Conservation (phyloP, 2,113 vertebrate species). For the Prochilodus magdalenae region DNA sequence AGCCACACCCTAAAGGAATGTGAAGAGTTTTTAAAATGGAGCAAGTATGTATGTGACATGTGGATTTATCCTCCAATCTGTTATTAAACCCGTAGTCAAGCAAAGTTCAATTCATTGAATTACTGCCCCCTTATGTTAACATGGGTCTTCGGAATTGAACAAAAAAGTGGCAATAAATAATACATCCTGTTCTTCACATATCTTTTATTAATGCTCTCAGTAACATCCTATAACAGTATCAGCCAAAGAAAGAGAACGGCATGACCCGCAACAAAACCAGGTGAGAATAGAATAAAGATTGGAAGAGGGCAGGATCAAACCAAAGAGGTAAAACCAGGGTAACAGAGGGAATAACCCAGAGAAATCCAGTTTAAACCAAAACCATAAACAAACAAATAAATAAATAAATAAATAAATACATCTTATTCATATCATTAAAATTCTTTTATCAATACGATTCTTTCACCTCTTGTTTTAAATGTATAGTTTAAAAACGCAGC, state of each 20-base stretch:
- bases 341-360: conserved; percentile 24
- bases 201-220: conserved; percentile 75
- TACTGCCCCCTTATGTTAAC: not conserved
- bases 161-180: conserved; percentile 25
- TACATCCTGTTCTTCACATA: conserved; percentile 66
- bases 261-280: conserved; percentile 63
- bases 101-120: not conserved
- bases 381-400: conserved; percentile 17
- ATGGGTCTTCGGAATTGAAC: not conserved
- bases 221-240: conserved; percentile 69
- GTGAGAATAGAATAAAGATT: conserved; percentile 52
- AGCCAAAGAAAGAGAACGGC: conserved; percentile 68
- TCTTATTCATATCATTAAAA: conserved; percentile 37
- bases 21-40: not conserved
- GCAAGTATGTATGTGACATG: not conserved
- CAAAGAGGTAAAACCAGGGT: conserved; percentile 36
- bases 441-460: conserved; percentile 21
- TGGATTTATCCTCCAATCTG: not conserved
- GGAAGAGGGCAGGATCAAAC: conserved; percentile 46
- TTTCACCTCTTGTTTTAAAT: conserved; percentile 38
- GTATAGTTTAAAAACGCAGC: conserved; percentile 45
- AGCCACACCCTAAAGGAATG: not conserved
- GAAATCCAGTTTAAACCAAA: conserved; percentile 20
- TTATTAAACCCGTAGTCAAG: not conserved
- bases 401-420: conserved; percentile 2